Evolutionary conservation across 2,113 vertebrate species (phyloP).

Genomic region (Misgurnus mizolepis): DNA sequence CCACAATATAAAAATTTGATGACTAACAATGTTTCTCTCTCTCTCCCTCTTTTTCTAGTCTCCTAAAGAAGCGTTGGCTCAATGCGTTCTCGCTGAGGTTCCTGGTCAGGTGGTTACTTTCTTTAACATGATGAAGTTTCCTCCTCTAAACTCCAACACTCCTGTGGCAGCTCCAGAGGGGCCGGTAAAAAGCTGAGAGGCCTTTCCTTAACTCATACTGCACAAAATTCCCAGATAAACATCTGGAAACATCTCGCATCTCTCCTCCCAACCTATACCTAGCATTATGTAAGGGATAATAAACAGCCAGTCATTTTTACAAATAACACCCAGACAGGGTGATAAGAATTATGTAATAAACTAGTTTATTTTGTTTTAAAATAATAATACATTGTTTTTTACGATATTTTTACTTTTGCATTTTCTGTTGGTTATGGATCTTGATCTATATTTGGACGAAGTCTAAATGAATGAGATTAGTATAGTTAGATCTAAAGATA

Average conservation of each 20-base stretch:
- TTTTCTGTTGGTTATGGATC: neutral
- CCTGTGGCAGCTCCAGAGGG: slow-evolving; percentile 43
- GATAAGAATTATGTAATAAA: too few relatives aligned
- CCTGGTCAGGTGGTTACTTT: slow-evolving; percentile 72
- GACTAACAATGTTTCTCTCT: neutral
- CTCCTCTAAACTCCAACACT: slow-evolving; percentile 61
- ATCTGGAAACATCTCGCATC: neutral
- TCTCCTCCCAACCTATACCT: neutral
- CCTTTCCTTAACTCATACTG: neutral
- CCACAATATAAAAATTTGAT: neutral
- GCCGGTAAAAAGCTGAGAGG: neutral
- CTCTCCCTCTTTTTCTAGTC: slow-evolving; percentile 51
- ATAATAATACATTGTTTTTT: too few relatives aligned
- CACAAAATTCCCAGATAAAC: neutral
- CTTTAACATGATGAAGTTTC: slow-evolving; percentile 68
- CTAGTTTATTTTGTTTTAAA: neutral
- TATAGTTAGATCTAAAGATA: too few relatives aligned
- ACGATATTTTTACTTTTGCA: neutral
- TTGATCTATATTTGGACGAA: too few relatives aligned
- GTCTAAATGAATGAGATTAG: neutral
- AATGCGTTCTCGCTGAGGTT: slow-evolving; percentile 75
- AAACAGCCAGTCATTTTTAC: too few relatives aligned
- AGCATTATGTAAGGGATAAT: neutral
- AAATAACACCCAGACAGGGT: too few relatives aligned
- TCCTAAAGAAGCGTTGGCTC: slow-evolving; percentile 69